phyloP scores from a whole-genome alignment of 53 echinoderm and acorn worm genomes.

The Paracentrotus lividus region DNA sequence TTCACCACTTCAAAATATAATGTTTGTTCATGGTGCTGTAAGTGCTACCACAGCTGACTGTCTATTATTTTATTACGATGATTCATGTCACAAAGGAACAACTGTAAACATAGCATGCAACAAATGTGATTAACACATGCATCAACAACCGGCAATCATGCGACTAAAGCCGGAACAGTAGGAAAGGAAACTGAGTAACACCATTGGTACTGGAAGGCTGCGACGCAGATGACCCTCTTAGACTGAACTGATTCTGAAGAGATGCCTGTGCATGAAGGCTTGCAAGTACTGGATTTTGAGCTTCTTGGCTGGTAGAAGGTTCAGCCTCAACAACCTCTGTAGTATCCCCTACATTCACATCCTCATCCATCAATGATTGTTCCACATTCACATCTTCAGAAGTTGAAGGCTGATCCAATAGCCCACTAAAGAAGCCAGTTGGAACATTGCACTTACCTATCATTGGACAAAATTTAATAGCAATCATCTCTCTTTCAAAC shows the following conservation, averaged over 20 bases:
- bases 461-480: too few species aligned
- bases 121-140: background rate
- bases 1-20: background rate
- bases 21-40: background rate
- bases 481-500: too few species aligned
- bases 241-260: conserved; percentile 16
- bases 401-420: conserved; percentile 4
- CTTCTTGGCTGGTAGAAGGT: background rate
- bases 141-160: conserved; percentile 3
- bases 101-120: background rate
- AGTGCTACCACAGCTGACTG: background rate
- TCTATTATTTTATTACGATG: background rate
- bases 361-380: background rate
- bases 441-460: conserved; percentile 9
- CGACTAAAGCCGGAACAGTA: conserved; percentile 10
- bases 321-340: background rate
- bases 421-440: conserved; percentile 17
- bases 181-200: background rate
- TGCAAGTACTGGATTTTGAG: background rate
- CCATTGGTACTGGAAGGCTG: background rate
- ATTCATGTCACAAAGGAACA: background rate
- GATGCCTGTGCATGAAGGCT: conserved; percentile 11
- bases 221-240: background rate
- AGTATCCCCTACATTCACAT: background rate
- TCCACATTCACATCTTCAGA: background rate